Conservation (phyloP, 2,888 invertebrate genomes). For the Argyresthia albistria region DNA sequence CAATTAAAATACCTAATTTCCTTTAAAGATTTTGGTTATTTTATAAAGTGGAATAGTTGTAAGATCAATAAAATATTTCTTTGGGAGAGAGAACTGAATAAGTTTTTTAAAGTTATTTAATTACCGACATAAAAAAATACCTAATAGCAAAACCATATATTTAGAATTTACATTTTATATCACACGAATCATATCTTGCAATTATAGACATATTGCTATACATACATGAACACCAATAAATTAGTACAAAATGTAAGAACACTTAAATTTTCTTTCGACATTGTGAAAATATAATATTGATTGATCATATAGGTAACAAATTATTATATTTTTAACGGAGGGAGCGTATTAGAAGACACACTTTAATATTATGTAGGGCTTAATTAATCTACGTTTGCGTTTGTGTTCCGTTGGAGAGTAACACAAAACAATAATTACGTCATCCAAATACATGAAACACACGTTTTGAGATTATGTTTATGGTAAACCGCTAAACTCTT, state of each 20-base stretch:
- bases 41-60: neutral
- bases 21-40: no score
- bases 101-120: neutral
- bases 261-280: no score
- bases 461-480: neutral
- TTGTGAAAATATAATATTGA: no score
- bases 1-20: no score
- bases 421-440: no score
- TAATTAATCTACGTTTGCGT: neutral
- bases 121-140: neutral
- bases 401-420: no score
- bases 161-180: neutral
- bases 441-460: no score
- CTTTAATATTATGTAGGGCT: neutral
- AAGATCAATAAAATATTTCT: constrained; percentile 7
- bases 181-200: neutral
- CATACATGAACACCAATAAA: neutral
- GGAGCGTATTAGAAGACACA: neutral
- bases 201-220: no score
- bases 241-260: no score
- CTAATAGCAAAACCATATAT: neutral
- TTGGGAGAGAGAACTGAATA: neutral
- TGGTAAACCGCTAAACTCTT: no score
- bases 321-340: no score
- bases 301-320: no score